A percentile compares a stretch with the other conserved stretches of the same genome.
These are phyloP conservation scores for Dasysyrphus tricinctus DNA, from an alignment of 2,888 invertebrate genomes.

Conservation along the genomic window DNA sequence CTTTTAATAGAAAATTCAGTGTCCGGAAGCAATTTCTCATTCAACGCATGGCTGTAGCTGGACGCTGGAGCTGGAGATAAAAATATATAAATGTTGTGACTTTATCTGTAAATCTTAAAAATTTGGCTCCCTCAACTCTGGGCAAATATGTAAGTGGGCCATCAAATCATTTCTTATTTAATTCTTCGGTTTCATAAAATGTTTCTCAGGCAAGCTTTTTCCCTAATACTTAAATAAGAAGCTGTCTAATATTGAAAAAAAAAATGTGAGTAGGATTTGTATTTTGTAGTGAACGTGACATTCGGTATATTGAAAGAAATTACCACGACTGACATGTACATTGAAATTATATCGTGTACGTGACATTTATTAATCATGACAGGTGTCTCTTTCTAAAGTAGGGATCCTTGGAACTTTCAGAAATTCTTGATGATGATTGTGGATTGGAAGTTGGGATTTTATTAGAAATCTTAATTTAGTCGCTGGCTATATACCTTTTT, in stretches of 20 bases:
- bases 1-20: neutral
- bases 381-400: constrained; percentile 34
- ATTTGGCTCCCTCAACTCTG: neutral
- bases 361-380: constrained; percentile 47
- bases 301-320: constrained; percentile 41
- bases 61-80: neutral
- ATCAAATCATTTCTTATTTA: constrained; percentile 17
- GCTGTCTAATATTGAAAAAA: neutral
- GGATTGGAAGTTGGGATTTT: neutral
- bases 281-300: constrained; percentile 31
- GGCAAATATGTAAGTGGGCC: constrained; percentile 20
- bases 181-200: constrained; percentile 3
- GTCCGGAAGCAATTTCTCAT: neutral
- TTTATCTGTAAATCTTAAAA: constrained; percentile 22
- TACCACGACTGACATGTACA: constrained; percentile 28
- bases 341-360: constrained; percentile 43
- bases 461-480: constrained; percentile 18
- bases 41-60: neutral
- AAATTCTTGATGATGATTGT: constrained; percentile 4
- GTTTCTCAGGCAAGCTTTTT: constrained; percentile 10
- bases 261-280: constrained; percentile 19
- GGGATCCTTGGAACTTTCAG: neutral
- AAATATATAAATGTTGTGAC: neutral
- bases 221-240: constrained; percentile 18
- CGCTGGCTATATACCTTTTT: neutral